A percentile compares a stretch with the other conserved stretches of the same genome.
Conservation (phyloP, 2,113 vertebrate genomes). For the Corydoras maculifer region DNA sequence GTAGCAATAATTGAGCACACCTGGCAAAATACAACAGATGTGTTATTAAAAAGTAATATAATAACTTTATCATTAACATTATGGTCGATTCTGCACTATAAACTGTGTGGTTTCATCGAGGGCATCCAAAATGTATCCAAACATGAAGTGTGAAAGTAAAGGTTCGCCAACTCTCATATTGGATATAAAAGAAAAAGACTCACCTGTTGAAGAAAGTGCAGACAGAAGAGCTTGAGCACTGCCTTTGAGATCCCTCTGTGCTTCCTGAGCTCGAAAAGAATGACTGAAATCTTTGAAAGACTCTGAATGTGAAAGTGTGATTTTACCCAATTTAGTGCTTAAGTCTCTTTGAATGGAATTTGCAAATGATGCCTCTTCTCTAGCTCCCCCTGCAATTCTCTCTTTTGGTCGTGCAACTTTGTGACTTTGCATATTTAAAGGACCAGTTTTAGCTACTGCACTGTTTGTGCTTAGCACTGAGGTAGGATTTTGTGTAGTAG, state of each 20-base stretch:
- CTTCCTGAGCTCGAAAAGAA: slow-evolving; percentile 10
- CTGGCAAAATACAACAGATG: too few species aligned
- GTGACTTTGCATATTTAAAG: not conserved
- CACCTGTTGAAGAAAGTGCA: slow-evolving; percentile 14
- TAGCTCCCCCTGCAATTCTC: not conserved
- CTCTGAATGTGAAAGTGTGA: slow-evolving; percentile 32
- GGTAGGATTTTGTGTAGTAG: slow-evolving; percentile 25
- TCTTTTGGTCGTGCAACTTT: not conserved
- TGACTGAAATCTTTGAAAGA: not conserved
- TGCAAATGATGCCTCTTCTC: not conserved
- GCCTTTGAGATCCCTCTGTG: slow-evolving; percentile 6
- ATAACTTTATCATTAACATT: too few species aligned
- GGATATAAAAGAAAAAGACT: not conserved
- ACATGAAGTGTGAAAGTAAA: too few species aligned
- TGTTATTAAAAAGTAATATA: too few species aligned
- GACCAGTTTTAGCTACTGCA: not conserved
- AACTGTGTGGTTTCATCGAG: too few species aligned
- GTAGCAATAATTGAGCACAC: too few species aligned
- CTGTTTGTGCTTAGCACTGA: slow-evolving; percentile 6
- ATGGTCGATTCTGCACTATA: too few species aligned
- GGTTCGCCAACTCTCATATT: too few species aligned
- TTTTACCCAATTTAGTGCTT: slow-evolving; percentile 30
- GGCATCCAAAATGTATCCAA: too few species aligned
- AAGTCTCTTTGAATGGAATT: slow-evolving; percentile 22
- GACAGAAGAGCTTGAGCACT: not conserved